These are phyloP conservation scores for Torymus auratus DNA, from an alignment of 2,888 invertebrate genomes.

Conservation along the genomic window DNA sequence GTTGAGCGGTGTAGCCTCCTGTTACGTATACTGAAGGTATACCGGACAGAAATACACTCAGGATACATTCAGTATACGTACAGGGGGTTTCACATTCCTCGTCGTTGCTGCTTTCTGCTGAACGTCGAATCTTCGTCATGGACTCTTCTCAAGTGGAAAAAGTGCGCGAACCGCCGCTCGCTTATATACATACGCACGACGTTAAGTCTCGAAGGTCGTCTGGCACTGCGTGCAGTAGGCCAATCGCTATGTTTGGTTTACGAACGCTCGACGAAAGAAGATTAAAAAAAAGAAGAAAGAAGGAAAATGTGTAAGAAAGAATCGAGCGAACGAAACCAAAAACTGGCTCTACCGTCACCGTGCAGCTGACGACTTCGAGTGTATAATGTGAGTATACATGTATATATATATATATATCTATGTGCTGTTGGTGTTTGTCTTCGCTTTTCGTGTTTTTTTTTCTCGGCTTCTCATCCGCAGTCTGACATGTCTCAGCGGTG, in stretches of 20 bases:
- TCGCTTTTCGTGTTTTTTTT: not conserved
- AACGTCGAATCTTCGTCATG: conserved; percentile 1
- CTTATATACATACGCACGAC: conserved; percentile 22
- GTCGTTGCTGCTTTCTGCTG: conserved; percentile 59
- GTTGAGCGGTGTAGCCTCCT: conserved; percentile 93
- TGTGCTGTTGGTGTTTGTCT: too few species aligned
- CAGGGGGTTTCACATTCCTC: conserved; percentile 88
- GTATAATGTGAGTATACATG: conserved; percentile 18
- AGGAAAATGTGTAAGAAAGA: not conserved
- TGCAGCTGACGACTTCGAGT: conserved; percentile 59
- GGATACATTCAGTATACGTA: conserved; percentile 99
- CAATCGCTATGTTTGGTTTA: conserved; percentile 49
- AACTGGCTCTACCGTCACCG: conserved; percentile 58
- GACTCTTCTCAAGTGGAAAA: conserved; percentile 29
- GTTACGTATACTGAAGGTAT: conserved; percentile 99
- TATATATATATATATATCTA: not conserved
- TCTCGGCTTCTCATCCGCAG: not conserved
- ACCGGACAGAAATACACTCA: conserved; percentile 98
- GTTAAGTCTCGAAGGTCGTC: conserved; percentile 60
- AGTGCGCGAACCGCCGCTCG: not conserved
- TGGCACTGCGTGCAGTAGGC: conserved; percentile 61
- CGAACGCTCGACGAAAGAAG: not conserved
- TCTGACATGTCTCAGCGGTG: conserved; percentile 3
- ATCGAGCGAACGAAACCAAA: not conserved
- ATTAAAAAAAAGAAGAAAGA: not conserved